These are phyloP conservation scores for Pseudotriccus pelzelni DNA, from an alignment of 2,797 vertebrate species.

Conservation along the genomic window DNA sequence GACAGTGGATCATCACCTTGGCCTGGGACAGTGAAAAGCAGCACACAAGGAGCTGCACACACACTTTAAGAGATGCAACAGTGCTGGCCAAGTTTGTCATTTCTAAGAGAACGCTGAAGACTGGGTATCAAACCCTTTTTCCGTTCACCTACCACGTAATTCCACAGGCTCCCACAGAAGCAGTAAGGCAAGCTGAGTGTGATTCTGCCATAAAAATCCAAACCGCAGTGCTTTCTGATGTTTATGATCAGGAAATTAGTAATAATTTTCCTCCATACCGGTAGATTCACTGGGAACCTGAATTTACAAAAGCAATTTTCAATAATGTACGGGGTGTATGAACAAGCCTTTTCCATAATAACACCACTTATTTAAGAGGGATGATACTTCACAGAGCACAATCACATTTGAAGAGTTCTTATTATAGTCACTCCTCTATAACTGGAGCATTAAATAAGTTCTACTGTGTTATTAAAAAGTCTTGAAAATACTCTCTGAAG, in stretches of 20 bases:
- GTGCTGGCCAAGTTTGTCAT: not conserved
- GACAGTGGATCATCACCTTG: not conserved
- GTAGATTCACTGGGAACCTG: slow-evolving; percentile 18
- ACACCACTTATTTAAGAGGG: slow-evolving; percentile 53
- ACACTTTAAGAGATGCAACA: not conserved
- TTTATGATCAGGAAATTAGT: slow-evolving; percentile 18
- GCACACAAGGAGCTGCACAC: not conserved
- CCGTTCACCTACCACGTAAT: not conserved
- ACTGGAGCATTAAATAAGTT: slow-evolving; percentile 54
- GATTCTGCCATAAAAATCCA: not conserved
- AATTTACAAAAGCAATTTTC: slow-evolving; percentile 63
- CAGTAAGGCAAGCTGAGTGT: not conserved
- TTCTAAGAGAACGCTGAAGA: not conserved
- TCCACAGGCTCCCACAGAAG: not conserved
- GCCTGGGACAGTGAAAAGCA: rapidly evolving
- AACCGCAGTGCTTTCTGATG: not conserved
- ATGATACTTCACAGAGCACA: slow-evolving; percentile 54
- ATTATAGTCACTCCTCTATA: slow-evolving; percentile 51
- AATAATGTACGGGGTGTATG: slow-evolving; percentile 5
- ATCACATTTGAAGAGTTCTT: slow-evolving; percentile 57
- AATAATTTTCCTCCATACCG: slow-evolving; percentile 7
- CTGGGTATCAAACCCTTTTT: not conserved
- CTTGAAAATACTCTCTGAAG: slow-evolving; percentile 13
- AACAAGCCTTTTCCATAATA: slow-evolving; percentile 63
- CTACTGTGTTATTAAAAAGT: slow-evolving; percentile 25